These are phyloP conservation scores for Ips nitidus DNA, from an alignment of 1,140 invertebrate genomes.

Conservation along the genomic window DNA sequence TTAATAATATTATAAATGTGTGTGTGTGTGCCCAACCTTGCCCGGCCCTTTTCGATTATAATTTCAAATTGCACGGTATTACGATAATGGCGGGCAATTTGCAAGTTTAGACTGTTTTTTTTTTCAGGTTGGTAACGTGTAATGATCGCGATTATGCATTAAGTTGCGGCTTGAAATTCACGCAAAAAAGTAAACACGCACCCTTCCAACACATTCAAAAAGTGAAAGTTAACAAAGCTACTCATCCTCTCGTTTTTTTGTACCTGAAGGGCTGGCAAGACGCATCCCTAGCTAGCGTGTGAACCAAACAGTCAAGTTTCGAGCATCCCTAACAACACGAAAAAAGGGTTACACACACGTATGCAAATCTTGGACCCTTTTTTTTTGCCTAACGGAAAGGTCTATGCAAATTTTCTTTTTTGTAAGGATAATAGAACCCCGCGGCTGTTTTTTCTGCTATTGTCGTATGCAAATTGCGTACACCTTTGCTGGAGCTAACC, in stretches of 20 bases:
- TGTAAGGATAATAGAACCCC: no score
- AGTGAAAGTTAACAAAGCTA: slow-evolving; percentile 29
- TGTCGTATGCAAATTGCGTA: background rate
- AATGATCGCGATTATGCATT: background rate
- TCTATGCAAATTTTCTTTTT: slow-evolving; percentile 16
- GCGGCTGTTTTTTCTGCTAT: background rate
- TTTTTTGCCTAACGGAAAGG: slow-evolving; percentile 14
- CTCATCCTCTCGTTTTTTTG: slow-evolving; percentile 21
- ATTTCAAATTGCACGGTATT: slow-evolving; percentile 10
- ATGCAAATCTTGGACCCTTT: slow-evolving; percentile 24
- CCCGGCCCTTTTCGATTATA: background rate
- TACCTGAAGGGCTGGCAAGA: slow-evolving; percentile 17
- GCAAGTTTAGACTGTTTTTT: background rate
- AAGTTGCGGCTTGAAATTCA: background rate
- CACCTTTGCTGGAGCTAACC: no score
- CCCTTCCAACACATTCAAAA: slow-evolving; percentile 1
- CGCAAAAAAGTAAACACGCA: slow-evolving; percentile 1
- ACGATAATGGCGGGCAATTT: background rate
- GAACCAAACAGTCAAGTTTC: slow-evolving; percentile 25
- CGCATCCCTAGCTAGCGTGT: slow-evolving; percentile 22
- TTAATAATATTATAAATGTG: no score
- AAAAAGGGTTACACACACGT: slow-evolving; percentile 16
- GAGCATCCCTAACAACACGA: slow-evolving; percentile 10
- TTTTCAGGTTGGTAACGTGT: background rate
- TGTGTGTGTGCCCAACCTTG: background rate